These are phyloP conservation scores for Chamaea fasciata DNA, from an alignment of 2,113 vertebrate species.

Conservation along the genomic window DNA sequence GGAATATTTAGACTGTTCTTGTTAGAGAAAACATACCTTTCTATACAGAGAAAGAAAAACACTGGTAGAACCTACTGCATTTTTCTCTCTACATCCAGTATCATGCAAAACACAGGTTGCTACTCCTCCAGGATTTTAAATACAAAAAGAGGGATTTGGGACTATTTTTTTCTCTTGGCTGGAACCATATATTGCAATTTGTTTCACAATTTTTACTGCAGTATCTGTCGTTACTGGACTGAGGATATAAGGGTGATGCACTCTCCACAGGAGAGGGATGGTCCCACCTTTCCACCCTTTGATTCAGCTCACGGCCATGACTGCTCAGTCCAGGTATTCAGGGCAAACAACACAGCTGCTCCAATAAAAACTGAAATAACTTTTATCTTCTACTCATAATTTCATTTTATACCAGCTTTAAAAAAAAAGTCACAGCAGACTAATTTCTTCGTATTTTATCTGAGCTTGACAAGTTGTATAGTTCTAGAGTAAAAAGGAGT, in stretches of 20 bases:
- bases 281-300: neutral
- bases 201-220: neutral
- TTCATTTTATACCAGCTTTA: neutral
- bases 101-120: neutral
- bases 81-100: neutral
- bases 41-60: conserved; percentile 18
- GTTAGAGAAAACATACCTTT: conserved; percentile 46
- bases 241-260: rapidly evolving
- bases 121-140: neutral
- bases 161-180: neutral
- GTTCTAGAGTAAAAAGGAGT: neutral
- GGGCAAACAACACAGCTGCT: neutral
- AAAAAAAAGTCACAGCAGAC: neutral
- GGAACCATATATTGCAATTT: neutral
- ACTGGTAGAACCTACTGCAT: neutral
- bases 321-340: neutral
- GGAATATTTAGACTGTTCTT: conserved; percentile 41
- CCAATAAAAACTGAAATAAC: neutral
- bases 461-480: neutral
- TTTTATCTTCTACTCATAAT: neutral
- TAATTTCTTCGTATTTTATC: neutral
- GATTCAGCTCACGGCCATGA: rapidly evolving
- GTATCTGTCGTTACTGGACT: neutral
- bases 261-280: neutral
- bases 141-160: neutral